These are phyloP conservation scores for Tortrix viridana DNA, from an alignment of 2,888 invertebrate species.

Conservation along the genomic window DNA sequence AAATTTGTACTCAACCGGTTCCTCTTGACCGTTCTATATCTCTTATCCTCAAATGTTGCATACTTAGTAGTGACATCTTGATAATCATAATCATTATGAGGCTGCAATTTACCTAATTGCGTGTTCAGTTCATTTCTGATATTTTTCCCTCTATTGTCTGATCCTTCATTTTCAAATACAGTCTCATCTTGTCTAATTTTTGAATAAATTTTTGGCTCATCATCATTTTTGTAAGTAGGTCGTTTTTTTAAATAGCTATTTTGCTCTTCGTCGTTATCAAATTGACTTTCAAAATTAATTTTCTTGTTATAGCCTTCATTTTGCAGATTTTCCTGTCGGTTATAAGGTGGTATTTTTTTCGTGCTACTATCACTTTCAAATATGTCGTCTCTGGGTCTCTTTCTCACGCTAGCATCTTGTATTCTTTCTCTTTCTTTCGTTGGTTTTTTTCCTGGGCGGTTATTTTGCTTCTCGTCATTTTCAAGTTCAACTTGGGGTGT, in stretches of 20 bases:
- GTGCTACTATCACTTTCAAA: neutral
- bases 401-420: too few species aligned
- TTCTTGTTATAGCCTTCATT: too few species aligned
- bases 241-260: neutral
- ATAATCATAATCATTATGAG: neutral
- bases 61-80: conserved; percentile 50
- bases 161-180: neutral
- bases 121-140: conserved; percentile 5
- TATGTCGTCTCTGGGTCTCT: too few species aligned
- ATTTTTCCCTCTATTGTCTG: neutral
- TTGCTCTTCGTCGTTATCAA: neutral
- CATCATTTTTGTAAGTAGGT: neutral
- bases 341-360: neutral
- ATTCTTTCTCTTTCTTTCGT: neutral
- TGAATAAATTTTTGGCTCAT: neutral
- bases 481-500: neutral
- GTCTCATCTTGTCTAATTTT: neutral
- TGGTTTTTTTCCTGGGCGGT: neutral
- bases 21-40: conserved; percentile 43
- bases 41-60: conserved; percentile 49
- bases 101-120: neutral
- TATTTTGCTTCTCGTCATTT: neutral
- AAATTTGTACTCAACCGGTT: conserved; percentile 45
- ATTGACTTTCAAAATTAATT: neutral
- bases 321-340: too few species aligned